Conservation (phyloP, 2,888 invertebrate species). For the Hipparchia semele region DNA sequence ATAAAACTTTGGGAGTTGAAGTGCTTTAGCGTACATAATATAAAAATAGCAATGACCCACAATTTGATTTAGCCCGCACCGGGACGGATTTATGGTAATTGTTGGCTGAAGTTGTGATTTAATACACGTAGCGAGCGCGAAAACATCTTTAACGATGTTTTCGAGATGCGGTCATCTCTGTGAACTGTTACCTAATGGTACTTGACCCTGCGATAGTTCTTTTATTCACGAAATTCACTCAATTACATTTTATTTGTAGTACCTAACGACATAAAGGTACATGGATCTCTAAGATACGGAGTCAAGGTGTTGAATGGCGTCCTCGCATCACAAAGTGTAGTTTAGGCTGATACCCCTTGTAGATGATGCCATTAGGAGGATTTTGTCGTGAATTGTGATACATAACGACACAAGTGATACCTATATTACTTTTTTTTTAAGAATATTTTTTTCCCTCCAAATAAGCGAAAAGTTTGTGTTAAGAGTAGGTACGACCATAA, state of each 20-base stretch:
- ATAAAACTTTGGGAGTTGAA: slow-evolving; percentile 7
- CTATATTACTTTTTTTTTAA: too few species aligned
- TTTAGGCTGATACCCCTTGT: too few species aligned
- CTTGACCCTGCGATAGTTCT: not conserved
- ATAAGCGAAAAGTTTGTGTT: too few species aligned
- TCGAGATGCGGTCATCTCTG: slow-evolving; percentile 10
- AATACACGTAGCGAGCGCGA: slow-evolving; percentile 43
- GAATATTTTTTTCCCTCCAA: too few species aligned
- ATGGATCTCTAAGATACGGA: too few species aligned
- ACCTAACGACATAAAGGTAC: too few species aligned
- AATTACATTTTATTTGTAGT: not conserved
- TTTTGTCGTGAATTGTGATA: too few species aligned
- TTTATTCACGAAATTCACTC: not conserved
- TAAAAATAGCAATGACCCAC: slow-evolving; percentile 28
- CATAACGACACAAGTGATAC: too few species aligned
- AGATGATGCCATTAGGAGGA: too few species aligned
- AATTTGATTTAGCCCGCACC: slow-evolving; percentile 35
- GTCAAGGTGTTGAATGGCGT: too few species aligned
- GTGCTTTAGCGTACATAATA: slow-evolving; percentile 26
- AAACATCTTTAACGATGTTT: slow-evolving; percentile 35
- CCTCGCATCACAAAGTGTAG: too few species aligned
- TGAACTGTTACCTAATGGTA: slow-evolving; percentile 11
- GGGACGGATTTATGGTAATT: slow-evolving; percentile 59
- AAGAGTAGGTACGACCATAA: too few species aligned
- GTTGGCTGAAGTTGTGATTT: slow-evolving; percentile 63